phyloP scores from a whole-genome alignment of 2,888 invertebrate species.

The Drosophila barbarae region DNA sequence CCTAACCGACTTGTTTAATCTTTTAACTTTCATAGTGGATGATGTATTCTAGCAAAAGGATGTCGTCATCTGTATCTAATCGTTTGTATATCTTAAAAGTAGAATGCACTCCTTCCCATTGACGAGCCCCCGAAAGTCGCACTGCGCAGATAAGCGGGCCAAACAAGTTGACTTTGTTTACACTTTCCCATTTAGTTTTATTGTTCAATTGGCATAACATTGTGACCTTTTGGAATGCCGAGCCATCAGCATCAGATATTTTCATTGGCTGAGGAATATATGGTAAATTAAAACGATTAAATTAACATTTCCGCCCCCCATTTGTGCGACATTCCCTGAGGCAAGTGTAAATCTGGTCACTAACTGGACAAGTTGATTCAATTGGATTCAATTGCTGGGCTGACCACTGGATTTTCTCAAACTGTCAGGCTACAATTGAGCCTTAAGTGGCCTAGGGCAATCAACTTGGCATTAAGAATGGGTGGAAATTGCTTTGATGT shows the following conservation, averaged over 20 bases:
- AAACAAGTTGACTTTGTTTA: slow-evolving; percentile 27
- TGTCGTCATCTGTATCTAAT: slow-evolving; percentile 16
- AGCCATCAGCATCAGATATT: slow-evolving; percentile 16
- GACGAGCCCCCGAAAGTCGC: slow-evolving; percentile 33
- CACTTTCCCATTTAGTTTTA: slow-evolving; percentile 33
- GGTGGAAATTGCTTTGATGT: slow-evolving; percentile 6
- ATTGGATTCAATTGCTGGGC: slow-evolving; percentile 54
- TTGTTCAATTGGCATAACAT: slow-evolving; percentile 22
- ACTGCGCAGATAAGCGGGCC: slow-evolving; percentile 30
- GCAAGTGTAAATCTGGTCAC: slow-evolving; percentile 31
- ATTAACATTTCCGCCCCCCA: slow-evolving; percentile 63
- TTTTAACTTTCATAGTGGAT: not conserved
- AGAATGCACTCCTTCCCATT: slow-evolving; percentile 7
- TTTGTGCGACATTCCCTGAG: slow-evolving; percentile 22
- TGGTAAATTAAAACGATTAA: slow-evolving; percentile 49
- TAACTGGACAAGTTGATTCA: slow-evolving; percentile 41
- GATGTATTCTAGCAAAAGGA: not conserved
- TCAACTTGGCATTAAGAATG: slow-evolving; percentile 23
- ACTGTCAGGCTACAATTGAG: slow-evolving; percentile 33
- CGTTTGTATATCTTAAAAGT: slow-evolving; percentile 5
- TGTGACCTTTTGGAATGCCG: slow-evolving; percentile 33
- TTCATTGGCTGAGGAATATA: slow-evolving; percentile 32
- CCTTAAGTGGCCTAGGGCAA: slow-evolving; percentile 32
- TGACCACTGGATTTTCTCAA: slow-evolving; percentile 2
- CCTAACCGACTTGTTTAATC: not conserved